phyloP scores from a whole-genome alignment of 2,113 vertebrate species.

The Micromys minutus region DNA sequence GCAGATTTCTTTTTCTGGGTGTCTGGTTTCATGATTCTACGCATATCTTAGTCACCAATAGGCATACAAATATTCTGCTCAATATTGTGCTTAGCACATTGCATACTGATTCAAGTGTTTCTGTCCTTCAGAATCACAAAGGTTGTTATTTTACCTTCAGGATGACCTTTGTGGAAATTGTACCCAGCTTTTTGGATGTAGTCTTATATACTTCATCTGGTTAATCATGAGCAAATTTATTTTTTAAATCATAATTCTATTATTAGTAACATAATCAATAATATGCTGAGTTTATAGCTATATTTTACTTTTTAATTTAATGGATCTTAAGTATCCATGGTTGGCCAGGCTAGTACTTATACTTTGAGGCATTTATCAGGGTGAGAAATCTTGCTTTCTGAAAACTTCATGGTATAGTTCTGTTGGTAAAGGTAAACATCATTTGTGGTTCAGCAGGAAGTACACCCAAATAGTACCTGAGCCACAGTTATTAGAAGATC shows the following conservation, averaged over 20 bases:
- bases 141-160: slow-evolving; percentile 51
- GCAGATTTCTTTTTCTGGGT: not conserved
- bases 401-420: slow-evolving; percentile 30
- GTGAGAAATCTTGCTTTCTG: slow-evolving; percentile 51
- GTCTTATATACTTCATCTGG: not conserved
- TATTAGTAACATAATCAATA: slow-evolving; percentile 8
- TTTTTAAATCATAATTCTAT: not conserved
- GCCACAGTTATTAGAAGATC: slow-evolving; percentile 18
- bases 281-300: slow-evolving; percentile 18
- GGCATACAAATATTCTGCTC: not conserved
- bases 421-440: slow-evolving; percentile 57
- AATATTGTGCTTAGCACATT: not conserved
- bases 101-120: not conserved
- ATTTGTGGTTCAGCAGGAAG: slow-evolving; percentile 46
- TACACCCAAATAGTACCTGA: not conserved
- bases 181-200: not conserved
- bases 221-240: not conserved
- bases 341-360: slow-evolving; percentile 52
- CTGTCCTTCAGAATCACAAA: slow-evolving; percentile 8
- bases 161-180: slow-evolving; percentile 13
- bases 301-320: slow-evolving; percentile 10
- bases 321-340: slow-evolving; percentile 20
- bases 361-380: slow-evolving; percentile 49
- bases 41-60: not conserved
- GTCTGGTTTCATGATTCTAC: not conserved